A percentile compares a stretch with the other conserved stretches of the same genome.
Evolutionary conservation across 2,888 invertebrate species (phyloP).

Genomic region (Epinotia bilunana): DNA sequence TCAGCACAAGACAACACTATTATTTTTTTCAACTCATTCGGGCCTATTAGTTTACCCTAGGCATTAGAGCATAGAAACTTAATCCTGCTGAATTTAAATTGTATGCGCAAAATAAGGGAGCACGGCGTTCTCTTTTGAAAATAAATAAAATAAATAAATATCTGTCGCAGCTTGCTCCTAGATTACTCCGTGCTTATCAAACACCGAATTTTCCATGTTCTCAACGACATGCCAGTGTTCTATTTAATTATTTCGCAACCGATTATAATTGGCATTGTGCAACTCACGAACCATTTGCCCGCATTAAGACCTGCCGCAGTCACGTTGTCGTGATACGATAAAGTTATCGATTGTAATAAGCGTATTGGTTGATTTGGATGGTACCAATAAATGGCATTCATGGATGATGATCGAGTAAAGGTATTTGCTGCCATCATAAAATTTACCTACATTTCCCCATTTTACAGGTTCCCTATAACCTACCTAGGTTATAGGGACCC

Average conservation of each 20-base stretch:
- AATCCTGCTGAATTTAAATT: too few relatives aligned
- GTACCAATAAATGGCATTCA: slow-evolving; percentile 1
- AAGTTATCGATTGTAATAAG: slow-evolving; percentile 55
- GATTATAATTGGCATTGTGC: slow-evolving; percentile 58
- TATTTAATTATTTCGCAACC: slow-evolving; percentile 46
- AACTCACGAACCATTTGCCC: slow-evolving; percentile 55
- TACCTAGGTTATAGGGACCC: not conserved
- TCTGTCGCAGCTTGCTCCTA: too few relatives aligned
- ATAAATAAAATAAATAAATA: too few relatives aligned
- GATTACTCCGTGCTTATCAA: not conserved
- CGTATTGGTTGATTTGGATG: slow-evolving; percentile 16
- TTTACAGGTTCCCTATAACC: too few relatives aligned
- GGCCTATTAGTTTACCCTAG: too few relatives aligned
- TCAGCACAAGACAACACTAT: too few relatives aligned
- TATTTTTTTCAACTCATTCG: too few relatives aligned
- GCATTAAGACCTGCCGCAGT: slow-evolving; percentile 53
- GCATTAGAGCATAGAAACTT: too few relatives aligned
- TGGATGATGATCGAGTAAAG: not conserved
- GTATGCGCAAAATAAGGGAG: too few relatives aligned
- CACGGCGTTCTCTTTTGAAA: too few relatives aligned
- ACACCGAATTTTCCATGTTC: not conserved
- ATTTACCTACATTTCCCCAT: too few relatives aligned
- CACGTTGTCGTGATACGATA: slow-evolving; percentile 60
- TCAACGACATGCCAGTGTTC: slow-evolving; percentile 24
- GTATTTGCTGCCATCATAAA: too few relatives aligned